Evolutionary conservation across 2,797 vertebrate genomes (phyloP), one percentile per base, ranked within the genome.

Genomic region (Myripristis murdjan): DNA sequence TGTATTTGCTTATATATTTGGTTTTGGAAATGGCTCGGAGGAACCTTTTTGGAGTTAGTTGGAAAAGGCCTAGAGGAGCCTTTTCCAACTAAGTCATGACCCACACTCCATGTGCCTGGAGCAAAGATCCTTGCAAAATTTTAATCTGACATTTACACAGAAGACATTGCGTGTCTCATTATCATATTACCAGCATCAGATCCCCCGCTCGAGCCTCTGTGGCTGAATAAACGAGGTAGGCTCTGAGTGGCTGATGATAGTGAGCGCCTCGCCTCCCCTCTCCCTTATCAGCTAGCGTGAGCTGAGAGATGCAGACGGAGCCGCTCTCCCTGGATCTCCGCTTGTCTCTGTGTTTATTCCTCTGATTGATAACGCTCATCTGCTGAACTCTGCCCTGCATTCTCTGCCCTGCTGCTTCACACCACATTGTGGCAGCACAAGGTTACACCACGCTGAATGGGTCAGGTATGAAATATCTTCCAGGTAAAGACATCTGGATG

Each of bases 291-390:
- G 82, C 52, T 47, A 54, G 73, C 43, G 20, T 65, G 49, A 35
- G 59, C 62, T 59, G 62, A 72, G 63, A 76, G 81, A 77, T 66
- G 70, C 24, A 54, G 49, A 73, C 80, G 64, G 79, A 85, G 75
- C 81, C 73, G 69, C 67, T 83, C 80, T 70, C 62, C 80, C 77
- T 53, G 74, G 76, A 82, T 82, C 88, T 87, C 77, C 79, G 73
- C 81, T 81, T 86, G 87, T 89, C 91, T 87, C 77, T 77, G 60
- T 91, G 88, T 91, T 90, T 87, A 91, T 89, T 73, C 79, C 62
- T 77, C 68, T 67, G 77, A 90, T 62, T 87, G 85, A 89, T 90
- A 69, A 80, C 43, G 63, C 72, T 82, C 78, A 85, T 89, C 62
- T 86, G 80, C 61, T 90, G 83, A 89, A 85, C 87, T 89, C 65